A percentile compares a stretch with the other conserved stretches of the same genome.
These are phyloP conservation scores for Oreotragus oreotragus DNA, from an alignment of 2,113 vertebrate species.

Conservation along the genomic window DNA sequence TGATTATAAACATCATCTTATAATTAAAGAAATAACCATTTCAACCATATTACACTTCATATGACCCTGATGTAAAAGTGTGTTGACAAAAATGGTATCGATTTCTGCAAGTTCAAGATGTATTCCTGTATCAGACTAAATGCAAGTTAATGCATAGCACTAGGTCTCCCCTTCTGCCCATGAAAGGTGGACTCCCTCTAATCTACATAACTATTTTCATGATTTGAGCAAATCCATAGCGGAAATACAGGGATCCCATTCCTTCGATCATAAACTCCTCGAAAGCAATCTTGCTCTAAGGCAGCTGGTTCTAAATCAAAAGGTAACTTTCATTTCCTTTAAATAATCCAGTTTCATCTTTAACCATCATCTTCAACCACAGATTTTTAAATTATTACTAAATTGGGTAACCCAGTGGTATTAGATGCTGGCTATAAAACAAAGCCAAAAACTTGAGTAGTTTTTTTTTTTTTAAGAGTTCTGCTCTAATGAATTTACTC, in stretches of 20 bases:
- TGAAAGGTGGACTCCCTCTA: not conserved
- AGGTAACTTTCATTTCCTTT: constrained; percentile 62
- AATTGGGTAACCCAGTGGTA: constrained; percentile 32
- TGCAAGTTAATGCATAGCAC: rapidly evolving
- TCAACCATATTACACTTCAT: no score
- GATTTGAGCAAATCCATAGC: not conserved
- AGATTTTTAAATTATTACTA: constrained; percentile 23
- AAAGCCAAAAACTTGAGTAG: not conserved
- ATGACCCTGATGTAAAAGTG: not conserved
- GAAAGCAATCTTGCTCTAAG: constrained; percentile 6
- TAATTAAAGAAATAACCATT: not conserved
- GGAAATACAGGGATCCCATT: not conserved
- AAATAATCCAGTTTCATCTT: constrained; percentile 28
- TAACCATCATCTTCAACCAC: constrained; percentile 48
- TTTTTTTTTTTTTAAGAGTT: not conserved
- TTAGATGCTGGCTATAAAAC: constrained; percentile 51
- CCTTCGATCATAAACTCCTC: not conserved
- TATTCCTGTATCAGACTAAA: rapidly evolving
- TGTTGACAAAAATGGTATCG: not conserved
- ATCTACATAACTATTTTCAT: not conserved
- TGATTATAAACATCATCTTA: not conserved
- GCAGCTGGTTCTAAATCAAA: constrained; percentile 33
- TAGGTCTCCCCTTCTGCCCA: rapidly evolving
- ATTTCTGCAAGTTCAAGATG: not conserved
- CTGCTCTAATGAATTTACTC: constrained; percentile 4